Evolutionary conservation across 2,888 invertebrate genomes (phyloP).

Genomic region (Plagodis pulveraria): DNA sequence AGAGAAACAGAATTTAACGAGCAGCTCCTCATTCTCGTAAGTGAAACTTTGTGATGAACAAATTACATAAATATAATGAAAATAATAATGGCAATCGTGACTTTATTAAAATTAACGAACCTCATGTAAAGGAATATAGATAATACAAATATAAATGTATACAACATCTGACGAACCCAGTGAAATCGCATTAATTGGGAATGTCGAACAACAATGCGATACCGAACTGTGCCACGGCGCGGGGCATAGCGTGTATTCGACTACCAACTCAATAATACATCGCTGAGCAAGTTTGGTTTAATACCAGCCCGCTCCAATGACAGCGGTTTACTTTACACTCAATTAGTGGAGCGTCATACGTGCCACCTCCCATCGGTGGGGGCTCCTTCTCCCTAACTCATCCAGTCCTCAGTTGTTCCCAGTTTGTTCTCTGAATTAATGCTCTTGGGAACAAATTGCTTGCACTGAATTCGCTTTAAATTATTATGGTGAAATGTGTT

Average conservation of each 20-base stretch:
- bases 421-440: slow-evolving; percentile 41
- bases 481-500: slow-evolving; percentile 43
- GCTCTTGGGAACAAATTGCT: slow-evolving; percentile 43
- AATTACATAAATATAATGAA: slow-evolving; percentile 10
- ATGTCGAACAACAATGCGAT: slow-evolving; percentile 33
- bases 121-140: slow-evolving; percentile 18
- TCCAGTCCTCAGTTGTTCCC: slow-evolving; percentile 42
- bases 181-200: slow-evolving; percentile 36
- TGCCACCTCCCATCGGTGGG: slow-evolving; percentile 39
- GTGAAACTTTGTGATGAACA: background rate
- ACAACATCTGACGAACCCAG: slow-evolving; percentile 5
- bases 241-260: slow-evolving; percentile 30
- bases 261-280: slow-evolving; percentile 50
- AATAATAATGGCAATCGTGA: slow-evolving; percentile 29
- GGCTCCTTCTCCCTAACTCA: slow-evolving; percentile 31
- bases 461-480: slow-evolving; percentile 43
- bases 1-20: slow-evolving; percentile 19
- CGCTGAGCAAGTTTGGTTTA: slow-evolving; percentile 54
- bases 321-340: slow-evolving; percentile 69
- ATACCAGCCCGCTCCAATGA: slow-evolving; percentile 59
- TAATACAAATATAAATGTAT: slow-evolving; percentile 31
- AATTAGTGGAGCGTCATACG: slow-evolving; percentile 64
- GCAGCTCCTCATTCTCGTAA: background rate
- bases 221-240: slow-evolving; percentile 13
- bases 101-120: slow-evolving; percentile 34